Evolutionary conservation across 2,888 invertebrate genomes (phyloP).

Genomic region (Drymonia ruficornis): DNA sequence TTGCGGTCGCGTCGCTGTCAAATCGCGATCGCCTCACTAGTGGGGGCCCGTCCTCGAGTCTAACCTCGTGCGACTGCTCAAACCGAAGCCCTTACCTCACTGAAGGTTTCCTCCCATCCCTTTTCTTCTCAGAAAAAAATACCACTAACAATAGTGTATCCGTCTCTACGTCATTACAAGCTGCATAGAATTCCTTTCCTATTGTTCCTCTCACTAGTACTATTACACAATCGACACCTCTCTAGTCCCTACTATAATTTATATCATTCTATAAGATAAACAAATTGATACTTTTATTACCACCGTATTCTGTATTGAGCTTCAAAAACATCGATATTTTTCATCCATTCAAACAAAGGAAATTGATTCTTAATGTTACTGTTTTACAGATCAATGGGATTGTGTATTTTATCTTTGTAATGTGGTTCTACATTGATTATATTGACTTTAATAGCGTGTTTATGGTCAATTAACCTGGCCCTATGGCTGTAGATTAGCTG

Average conservation of each 20-base stretch:
- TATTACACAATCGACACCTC: constrained; percentile 5
- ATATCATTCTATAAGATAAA: constrained; percentile 24
- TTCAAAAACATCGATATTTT: constrained; percentile 13
- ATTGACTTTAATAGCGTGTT: constrained; percentile 48
- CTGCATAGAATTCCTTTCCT: too few relatives aligned
- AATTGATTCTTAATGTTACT: neutral
- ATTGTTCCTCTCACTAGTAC: too few relatives aligned
- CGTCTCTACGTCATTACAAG: too few relatives aligned
- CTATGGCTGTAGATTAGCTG: constrained; percentile 24
- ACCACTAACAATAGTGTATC: too few relatives aligned
- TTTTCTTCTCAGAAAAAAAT: too few relatives aligned
- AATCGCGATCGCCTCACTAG: too few relatives aligned
- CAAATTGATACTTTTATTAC: constrained; percentile 32
- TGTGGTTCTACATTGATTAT: constrained; percentile 24
- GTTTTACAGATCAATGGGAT: neutral
- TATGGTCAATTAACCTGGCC: constrained; percentile 46
- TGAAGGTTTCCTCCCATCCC: too few relatives aligned
- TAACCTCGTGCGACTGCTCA: too few relatives aligned
- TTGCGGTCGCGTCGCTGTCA: too few relatives aligned
- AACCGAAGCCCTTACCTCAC: too few relatives aligned
- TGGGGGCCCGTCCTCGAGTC: too few relatives aligned
- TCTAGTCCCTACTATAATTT: constrained; percentile 17
- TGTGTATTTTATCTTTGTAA: constrained; percentile 11
- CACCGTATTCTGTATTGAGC: constrained; percentile 19
- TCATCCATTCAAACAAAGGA: constrained; percentile 4